A percentile compares a stretch with the other conserved stretches of the same genome.
These are phyloP conservation scores for Turritopsis rubra DNA, from an alignment of 30 jellyfish, hydroid and myxozoan species.

Conservation along the genomic window DNA sequence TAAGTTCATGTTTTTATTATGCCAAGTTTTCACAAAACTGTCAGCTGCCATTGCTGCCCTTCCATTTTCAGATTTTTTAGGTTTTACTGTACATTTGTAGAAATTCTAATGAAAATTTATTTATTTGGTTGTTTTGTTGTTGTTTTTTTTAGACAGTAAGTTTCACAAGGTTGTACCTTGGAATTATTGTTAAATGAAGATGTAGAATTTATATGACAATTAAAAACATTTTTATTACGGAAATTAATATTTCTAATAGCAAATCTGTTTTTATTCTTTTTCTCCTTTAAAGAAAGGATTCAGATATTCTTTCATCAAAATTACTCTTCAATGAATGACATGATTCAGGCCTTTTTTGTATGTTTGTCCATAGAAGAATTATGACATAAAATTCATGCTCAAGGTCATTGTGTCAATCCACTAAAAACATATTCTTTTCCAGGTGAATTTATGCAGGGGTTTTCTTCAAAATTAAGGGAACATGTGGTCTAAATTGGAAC, in stretches of 20 bases:
- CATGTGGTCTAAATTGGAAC: no score
- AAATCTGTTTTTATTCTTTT: not conserved
- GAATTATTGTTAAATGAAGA: not conserved
- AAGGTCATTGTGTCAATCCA: no score
- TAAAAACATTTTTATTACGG: not conserved
- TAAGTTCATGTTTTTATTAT: not conserved
- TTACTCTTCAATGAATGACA: no score
- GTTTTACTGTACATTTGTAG: slow-evolving; percentile 18
- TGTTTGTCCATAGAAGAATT: no score
- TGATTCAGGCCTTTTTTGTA: no score
- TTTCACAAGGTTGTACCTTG: not conserved
- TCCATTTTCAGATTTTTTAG: slow-evolving; percentile 1
- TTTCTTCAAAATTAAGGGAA: no score
- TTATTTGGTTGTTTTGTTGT: not conserved
- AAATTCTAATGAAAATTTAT: not conserved
- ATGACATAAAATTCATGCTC: no score
- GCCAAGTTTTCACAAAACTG: not conserved
- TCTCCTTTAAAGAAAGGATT: not conserved
- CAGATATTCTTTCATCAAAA: not conserved
- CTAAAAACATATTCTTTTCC: no score
- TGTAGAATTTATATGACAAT: not conserved
- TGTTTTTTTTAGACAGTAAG: not conserved
- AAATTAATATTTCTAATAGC: not conserved
- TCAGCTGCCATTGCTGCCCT: not conserved
- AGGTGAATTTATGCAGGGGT: no score